These are phyloP conservation scores for Platycheirus rosarum DNA, from an alignment of 2,888 invertebrate genomes.

Conservation along the genomic window DNA sequence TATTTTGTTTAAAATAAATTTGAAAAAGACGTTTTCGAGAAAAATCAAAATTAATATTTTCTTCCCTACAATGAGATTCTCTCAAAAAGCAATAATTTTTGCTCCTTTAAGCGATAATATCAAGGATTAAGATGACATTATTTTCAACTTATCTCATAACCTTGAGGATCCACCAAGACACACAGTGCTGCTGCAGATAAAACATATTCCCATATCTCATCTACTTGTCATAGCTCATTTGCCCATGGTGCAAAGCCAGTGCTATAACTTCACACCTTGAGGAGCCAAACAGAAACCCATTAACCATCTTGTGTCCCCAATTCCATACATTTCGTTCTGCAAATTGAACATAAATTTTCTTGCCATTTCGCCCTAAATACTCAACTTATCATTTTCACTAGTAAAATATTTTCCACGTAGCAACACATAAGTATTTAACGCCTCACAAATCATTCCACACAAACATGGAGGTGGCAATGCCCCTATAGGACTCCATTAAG, in stretches of 20 bases:
- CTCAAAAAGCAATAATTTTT: no score
- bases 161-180: no score
- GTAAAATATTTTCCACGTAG: slow-evolving; percentile 22
- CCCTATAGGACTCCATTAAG: slow-evolving; percentile 16
- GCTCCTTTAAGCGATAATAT: no score
- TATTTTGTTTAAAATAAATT: no score
- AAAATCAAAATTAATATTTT: no score
- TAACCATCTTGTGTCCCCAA: slow-evolving; percentile 4
- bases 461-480: slow-evolving; percentile 18
- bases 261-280: slow-evolving; percentile 3
- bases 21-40: no score
- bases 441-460: slow-evolving; percentile 45
- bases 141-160: no score
- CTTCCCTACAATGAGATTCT: no score
- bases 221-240: slow-evolving; percentile 17
- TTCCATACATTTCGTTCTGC: not conserved
- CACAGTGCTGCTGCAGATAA: no score
- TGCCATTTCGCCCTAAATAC: slow-evolving; percentile 11
- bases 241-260: not conserved
- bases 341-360: slow-evolving; percentile 21
- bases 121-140: no score
- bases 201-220: not conserved
- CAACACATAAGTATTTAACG: slow-evolving; percentile 27
- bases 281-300: slow-evolving; percentile 3
- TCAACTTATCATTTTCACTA: slow-evolving; percentile 26